These are phyloP conservation scores for Amphipoea lucens DNA, from an alignment of 2,888 invertebrate genomes.

Conservation along the genomic window DNA sequence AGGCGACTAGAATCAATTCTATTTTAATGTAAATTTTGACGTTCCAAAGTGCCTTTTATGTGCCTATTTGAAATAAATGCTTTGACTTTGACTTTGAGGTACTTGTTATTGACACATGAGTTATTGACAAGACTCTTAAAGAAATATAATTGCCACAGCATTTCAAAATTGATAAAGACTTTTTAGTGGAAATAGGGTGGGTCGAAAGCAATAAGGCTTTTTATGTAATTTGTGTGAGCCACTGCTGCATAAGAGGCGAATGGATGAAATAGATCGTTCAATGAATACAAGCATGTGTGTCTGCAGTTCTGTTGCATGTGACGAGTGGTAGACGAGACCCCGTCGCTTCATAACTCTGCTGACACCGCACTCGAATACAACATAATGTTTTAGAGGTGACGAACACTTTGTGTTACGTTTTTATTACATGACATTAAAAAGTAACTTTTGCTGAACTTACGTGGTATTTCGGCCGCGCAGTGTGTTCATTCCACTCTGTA, in stretches of 20 bases:
- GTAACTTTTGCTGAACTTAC: slow-evolving; percentile 2
- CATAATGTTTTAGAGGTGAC: slow-evolving; percentile 27
- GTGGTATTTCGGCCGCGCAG: slow-evolving; percentile 1
- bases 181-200: background rate
- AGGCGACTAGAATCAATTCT: too few species aligned
- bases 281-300: slow-evolving; percentile 19
- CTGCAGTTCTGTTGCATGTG: slow-evolving; percentile 16
- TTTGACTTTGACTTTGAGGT: too few species aligned
- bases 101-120: background rate
- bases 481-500: slow-evolving; percentile 18
- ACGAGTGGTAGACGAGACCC: slow-evolving; percentile 31
- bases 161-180: background rate
- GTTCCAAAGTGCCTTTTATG: too few species aligned
- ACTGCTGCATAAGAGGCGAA: background rate
- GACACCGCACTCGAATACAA: background rate
- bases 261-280: background rate
- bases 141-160: background rate
- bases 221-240: background rate
- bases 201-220: background rate
- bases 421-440: slow-evolving; percentile 12
- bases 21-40: too few species aligned
- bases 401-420: slow-evolving; percentile 35
- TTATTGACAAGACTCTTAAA: background rate
- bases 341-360: slow-evolving; percentile 6
- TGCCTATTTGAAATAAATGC: too few species aligned